Evolutionary conservation across 2,797 vertebrate genomes (phyloP).

Genomic region (Holocentrus rufus): DNA sequence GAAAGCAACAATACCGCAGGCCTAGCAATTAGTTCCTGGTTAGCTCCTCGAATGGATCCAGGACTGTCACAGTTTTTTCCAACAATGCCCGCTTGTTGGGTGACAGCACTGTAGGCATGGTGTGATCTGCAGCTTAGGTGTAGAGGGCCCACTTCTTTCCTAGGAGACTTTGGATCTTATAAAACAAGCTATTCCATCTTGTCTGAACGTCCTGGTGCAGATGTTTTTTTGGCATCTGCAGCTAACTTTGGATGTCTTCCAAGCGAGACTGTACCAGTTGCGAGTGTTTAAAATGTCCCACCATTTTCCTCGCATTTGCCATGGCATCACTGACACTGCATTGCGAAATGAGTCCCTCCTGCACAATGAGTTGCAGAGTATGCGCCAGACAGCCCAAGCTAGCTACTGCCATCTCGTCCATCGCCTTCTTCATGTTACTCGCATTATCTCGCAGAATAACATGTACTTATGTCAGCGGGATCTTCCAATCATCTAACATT

Average conservation of each 20-base stretch:
- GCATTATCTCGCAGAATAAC: constrained; percentile 22
- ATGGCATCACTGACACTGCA: constrained; percentile 8
- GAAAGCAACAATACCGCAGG: no score
- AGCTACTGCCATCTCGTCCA: constrained; percentile 4
- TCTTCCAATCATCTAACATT: constrained; percentile 21
- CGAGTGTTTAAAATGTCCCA: constrained; percentile 15
- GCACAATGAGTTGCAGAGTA: constrained; percentile 22
- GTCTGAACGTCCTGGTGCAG: not conserved
- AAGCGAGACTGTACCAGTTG: constrained; percentile 22
- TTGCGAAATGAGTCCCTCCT: constrained; percentile 18
- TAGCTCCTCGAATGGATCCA: constrained; percentile 18
- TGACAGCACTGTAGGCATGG: no score
- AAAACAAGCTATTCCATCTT: not conserved
- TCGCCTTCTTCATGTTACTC: constrained; percentile 25
- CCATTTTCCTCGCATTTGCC: constrained; percentile 16
- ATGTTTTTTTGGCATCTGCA: not conserved
- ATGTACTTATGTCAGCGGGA: constrained; percentile 27
- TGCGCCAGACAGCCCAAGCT: constrained; percentile 20
- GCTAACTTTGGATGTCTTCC: constrained; percentile 21
- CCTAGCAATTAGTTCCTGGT: no score
- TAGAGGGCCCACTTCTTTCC: constrained; percentile 5
- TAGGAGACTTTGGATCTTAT: constrained; percentile 1
- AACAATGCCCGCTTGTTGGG: no score
- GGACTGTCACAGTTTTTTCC: not conserved
- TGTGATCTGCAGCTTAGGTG: not conserved